Percentiles rank a stretch among this genome's conserved stretches.
phyloP scores from a whole-genome alignment of 35 echinoderm and acorn worm species.

The Patiria miniata region DNA sequence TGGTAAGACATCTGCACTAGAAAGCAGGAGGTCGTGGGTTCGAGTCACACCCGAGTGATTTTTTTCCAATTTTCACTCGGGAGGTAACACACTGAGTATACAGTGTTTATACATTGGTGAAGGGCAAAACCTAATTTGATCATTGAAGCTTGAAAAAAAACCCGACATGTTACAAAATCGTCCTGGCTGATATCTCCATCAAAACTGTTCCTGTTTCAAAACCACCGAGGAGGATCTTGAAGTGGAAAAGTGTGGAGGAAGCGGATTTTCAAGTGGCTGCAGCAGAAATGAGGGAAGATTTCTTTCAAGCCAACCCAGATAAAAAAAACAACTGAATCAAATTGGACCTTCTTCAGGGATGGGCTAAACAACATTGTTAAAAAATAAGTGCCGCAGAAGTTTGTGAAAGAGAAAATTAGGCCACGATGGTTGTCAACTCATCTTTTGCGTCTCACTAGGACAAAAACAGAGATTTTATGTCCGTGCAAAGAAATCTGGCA shows the following conservation, averaged over 20 bases:
- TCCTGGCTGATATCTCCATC: conserved; percentile 27
- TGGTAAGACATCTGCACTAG: no score
- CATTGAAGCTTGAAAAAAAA: no score
- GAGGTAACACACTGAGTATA: no score
- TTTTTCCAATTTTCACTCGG: no score
- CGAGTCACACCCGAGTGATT: no score
- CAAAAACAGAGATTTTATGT: conserved; percentile 26
- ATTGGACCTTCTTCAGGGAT: conserved; percentile 47
- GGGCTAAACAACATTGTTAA: conserved; percentile 28
- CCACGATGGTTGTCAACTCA: conserved; percentile 12
- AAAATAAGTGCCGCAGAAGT: background rate
- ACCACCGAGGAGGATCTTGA: conserved; percentile 45
- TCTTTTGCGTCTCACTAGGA: conserved; percentile 20
- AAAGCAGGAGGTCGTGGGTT: no score
- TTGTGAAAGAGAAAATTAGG: conserved; percentile 8
- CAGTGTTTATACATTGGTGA: no score
- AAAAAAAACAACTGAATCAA: conserved; percentile 12
- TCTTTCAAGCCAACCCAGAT: conserved; percentile 30
- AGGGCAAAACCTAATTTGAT: no score
- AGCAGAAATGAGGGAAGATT: conserved; percentile 16
- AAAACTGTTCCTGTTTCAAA: conserved; percentile 9
- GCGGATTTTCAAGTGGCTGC: conserved; percentile 31
- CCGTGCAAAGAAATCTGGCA: conserved; percentile 29
- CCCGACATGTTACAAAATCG: no score
- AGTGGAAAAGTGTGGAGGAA: conserved; percentile 26